Base-by-base conservation (phyloP, 2,888 invertebrate species). In the Azorinus chamasolen region DNA sequence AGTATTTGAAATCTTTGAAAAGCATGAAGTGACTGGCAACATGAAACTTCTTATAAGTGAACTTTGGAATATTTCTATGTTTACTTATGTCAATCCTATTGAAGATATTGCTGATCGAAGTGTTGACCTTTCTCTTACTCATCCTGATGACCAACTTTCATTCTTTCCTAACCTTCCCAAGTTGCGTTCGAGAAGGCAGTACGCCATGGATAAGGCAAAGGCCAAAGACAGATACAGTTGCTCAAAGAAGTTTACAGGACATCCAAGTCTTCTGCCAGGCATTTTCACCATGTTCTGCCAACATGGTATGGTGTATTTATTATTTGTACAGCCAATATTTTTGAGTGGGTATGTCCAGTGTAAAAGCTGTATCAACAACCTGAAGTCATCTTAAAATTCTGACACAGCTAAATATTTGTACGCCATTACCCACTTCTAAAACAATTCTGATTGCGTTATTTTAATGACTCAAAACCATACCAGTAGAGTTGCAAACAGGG, bases 221-320 rank as follows among this genome's bases (percentile, higher is more conserved):
- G 39, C 22, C 24, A 54, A 22, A 16, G 43, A 24, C 14, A 61
- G 46, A 14, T 18, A 22, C 24, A 20, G 20, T 24, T 43, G 68
- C 39, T 25, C 51, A 22, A 58, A 58, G 22, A 53, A 18, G 39
- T 43, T 45, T 32, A 61, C 45, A 16, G 61, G 54, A 41, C 68
- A 74, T 54, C 74, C 63, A 37, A 50, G 57, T 18, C 54, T 69
- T 39, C 27, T 73, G 14, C 74, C 69, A 62, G 74, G 74, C 45
- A 54, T 74, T 25, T 74, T 74, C 43, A 59, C 68, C 57, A 39
- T 63, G 27, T 68, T 74, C 53, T 74, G 74, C 54, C 59, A 62
- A 39, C 69, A 64, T 63, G 74, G 69, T 74, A 62, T 65, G 46
- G 27, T 41, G 24, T 51, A 20, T 51, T 37, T 6, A 32, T 32